phyloP scores from a whole-genome alignment of 2,797 vertebrate species.

The Sphaeramia orbicularis region DNA sequence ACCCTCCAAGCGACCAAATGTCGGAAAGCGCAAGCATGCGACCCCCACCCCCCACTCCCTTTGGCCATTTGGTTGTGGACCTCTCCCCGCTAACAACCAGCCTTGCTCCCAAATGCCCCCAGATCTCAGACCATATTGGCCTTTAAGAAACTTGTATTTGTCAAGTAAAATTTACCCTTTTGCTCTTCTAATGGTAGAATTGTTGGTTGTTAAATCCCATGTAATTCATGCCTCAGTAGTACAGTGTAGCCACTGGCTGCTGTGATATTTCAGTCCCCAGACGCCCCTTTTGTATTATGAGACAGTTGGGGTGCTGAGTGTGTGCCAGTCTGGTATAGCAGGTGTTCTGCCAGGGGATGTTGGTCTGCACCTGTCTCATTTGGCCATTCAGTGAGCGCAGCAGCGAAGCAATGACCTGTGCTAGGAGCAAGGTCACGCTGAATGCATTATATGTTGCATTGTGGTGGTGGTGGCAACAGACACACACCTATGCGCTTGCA shows the following conservation, averaged over 20 bases:
- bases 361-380: slow-evolving; percentile 90
- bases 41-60: slow-evolving; percentile 67
- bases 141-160: background rate
- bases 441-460: slow-evolving; percentile 52
- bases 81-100: slow-evolving; percentile 79
- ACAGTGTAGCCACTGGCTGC: slow-evolving; percentile 19
- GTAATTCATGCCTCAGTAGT: background rate
- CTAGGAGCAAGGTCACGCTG: slow-evolving; percentile 80
- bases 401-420: slow-evolving; percentile 75
- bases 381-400: slow-evolving; percentile 79
- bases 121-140: slow-evolving; percentile 60
- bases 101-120: slow-evolving; percentile 74
- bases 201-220: slow-evolving; percentile 16
- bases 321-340: slow-evolving; percentile 89
- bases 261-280: background rate
- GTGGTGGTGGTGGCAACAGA: slow-evolving; percentile 57
- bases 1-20: slow-evolving; percentile 76
- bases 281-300: slow-evolving; percentile 37
- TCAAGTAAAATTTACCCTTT: background rate
- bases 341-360: slow-evolving; percentile 82
- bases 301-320: slow-evolving; percentile 60
- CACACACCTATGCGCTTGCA: slow-evolving; percentile 63
- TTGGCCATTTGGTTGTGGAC: slow-evolving; percentile 89
- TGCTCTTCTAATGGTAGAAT: background rate
- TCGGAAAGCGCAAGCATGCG: slow-evolving; percentile 80